Base-by-base conservation (phyloP, 2,888 invertebrate genomes). In the Anodontia alba region DNA sequence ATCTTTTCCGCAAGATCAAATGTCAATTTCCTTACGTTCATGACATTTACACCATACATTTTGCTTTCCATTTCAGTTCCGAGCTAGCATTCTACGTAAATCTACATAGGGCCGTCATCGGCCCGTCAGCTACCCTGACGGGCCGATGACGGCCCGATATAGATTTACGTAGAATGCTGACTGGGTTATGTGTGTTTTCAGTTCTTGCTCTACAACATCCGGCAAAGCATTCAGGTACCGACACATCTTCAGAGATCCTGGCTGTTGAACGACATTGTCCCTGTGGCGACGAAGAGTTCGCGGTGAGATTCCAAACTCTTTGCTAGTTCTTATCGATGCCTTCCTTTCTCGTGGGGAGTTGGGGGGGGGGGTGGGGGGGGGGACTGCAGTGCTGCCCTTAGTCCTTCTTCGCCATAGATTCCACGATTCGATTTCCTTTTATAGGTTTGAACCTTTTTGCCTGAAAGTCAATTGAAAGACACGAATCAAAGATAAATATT, bases 1-100 rank as follows among this genome's bases (percentile, higher is more conserved):
- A 75, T 29, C 36, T 75, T 75, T 38, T 68, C 68, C 15, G 36
- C 68, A 3, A 75, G 68, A 68, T 67, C 68, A 29, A 68, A 71
- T 17, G 71, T 15, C 17, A 71, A 51, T 36, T 71, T 71, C 29
- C 29, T 29, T 1, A 71, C 51, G 33, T 71, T 33, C 31, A 12
- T 71, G 51, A 43, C 29, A 43, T 29, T 71, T 17, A 71, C n/a
- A 5, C 71, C 71, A 33, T 31, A 71, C 71, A 51, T 71, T 42
- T 31, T 71, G 17, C 51, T 49, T 33, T 71, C 71, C 71, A 71
- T 71, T 31, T 71, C 71, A 7, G 42, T 51, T n/a, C n/a, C n/a
- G n/a, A n/a, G n/a, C n/a, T n/a, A n/a, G n/a, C n/a, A n/a, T n/a
- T n/a, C n/a, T n/a, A n/a, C n/a, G n/a, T n/a, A n/a, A n/a, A n/a